A percentile compares a stretch with the other conserved stretches of the same genome.
Evolutionary conservation across 2,888 invertebrate genomes (phyloP).

Genomic region (Trimorus sp.): DNA sequence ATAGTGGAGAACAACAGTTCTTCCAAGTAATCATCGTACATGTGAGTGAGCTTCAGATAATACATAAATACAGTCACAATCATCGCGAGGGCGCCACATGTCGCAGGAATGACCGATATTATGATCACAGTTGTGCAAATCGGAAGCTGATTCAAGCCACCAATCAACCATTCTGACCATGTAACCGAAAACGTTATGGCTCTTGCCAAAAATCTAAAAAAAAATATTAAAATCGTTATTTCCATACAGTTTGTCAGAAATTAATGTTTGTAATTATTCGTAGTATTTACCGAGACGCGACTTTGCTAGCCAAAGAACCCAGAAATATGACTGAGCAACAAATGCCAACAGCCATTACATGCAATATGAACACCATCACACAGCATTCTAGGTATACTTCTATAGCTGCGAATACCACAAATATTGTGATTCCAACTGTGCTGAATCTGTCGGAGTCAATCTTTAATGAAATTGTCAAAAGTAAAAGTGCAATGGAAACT

Average conservation of each 20-base stretch:
- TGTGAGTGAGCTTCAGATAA: conserved; percentile 85
- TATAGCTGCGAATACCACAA: conserved; percentile 46
- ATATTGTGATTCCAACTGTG: conserved; percentile 70
- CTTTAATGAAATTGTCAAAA: conserved; percentile 75
- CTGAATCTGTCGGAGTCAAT: conserved; percentile 68
- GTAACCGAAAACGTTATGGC: conserved; percentile 81
- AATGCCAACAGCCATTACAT: conserved; percentile 83
- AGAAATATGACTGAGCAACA: conserved; percentile 85
- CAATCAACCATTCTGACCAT: conserved; percentile 86
- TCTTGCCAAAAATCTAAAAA: conserved; percentile 82
- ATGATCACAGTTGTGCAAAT: conserved; percentile 86
- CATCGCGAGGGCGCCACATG: conserved; percentile 89
- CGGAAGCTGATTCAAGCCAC: conserved; percentile 87
- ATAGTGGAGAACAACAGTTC: conserved; percentile 83
- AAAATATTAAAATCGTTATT: background rate
- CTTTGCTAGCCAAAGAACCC: conserved; percentile 87
- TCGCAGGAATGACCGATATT: conserved; percentile 85
- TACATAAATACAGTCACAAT: conserved; percentile 77
- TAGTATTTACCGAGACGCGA: conserved; percentile 85
- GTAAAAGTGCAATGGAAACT: conserved; percentile 84
- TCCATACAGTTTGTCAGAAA: background rate
- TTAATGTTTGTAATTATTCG: background rate
- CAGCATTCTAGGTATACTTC: conserved; percentile 73
- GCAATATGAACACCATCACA: conserved; percentile 77
- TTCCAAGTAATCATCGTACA: conserved; percentile 90